Evolutionary conservation across 2,797 vertebrate genomes (phyloP), one percentile per base, ranked within the genome.

Genomic region (Diplodus sargus): DNA sequence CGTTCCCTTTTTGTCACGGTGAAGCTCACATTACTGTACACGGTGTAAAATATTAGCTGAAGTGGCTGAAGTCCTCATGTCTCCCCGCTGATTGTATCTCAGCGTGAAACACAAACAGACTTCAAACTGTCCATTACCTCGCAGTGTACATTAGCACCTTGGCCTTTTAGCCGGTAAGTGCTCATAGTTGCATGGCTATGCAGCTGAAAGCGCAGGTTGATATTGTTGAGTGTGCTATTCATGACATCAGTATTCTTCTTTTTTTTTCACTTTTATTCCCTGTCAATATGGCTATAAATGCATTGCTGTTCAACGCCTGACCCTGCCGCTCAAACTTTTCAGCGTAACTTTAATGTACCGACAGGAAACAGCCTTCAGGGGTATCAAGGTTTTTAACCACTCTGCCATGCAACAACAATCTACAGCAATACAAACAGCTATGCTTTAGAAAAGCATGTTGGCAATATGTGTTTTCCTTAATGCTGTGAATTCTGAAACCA

Each of bases 101-200:
- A 39, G 5, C 5, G 47, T 30, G 9, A 54, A 43, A 61, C 56
- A 3, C 39, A 18, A 20, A 65, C 39, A 23, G 12, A 49, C 48
- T 20, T 23, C 12, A 23, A 53, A 39, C 54, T 7, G 45, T 70
- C 53, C 18, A 16, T 51, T 48, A 43, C 39, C 20, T 14, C 16
- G 23, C 42, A 5, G 14, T 52, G 13, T 8, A 14, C 4, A 25
- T 39, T 56, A 18, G 17, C 34, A 9, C 7, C 3, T 67, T 70
- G 48, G n/a, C 43, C 28, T 66, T 59, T 25, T 48, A 67, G 23
- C 23, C 62, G 22, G 22, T 57, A 54, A 53, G 42, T 49, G n/a
- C 43, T 51, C 49, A 52, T 22, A 53, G 23, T 59, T 28, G n/a
- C 28, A n/a, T 47, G 34, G 10, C 43, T 43, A 49, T 72, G 39